Evolutionary conservation across 2,113 vertebrate species (phyloP).

Genomic region (Grammomys dolichurus): DNA sequence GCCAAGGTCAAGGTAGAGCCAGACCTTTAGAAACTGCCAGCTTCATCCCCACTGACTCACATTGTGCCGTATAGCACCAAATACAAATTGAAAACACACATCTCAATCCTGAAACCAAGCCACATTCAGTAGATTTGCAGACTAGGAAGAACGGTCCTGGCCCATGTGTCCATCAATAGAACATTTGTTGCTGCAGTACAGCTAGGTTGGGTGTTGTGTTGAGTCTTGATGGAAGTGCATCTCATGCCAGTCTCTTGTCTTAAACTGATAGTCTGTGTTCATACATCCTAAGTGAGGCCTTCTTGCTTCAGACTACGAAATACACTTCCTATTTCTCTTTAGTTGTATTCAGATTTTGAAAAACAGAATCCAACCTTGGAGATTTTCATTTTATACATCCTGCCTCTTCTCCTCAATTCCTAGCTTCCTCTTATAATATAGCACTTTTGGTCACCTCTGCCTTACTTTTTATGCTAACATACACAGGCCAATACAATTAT

Average conservation of each 20-base stretch:
- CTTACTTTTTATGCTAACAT: not conserved
- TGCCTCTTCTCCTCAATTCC: not conserved
- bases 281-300: not conserved
- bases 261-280: not conserved
- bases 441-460: not conserved
- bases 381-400: not conserved
- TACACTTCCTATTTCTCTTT: not conserved
- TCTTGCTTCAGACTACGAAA: not conserved
- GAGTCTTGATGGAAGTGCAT: not conserved
- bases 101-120: slow-evolving; percentile 14
- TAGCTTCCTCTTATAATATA: not conserved
- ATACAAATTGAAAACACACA: slow-evolving; percentile 30
- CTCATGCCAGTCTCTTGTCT: not conserved
- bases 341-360: slow-evolving; percentile 11
- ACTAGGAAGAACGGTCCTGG: not conserved
- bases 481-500: not conserved
- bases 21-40: slow-evolving; percentile 3
- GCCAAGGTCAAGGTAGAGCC: slow-evolving; percentile 2
- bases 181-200: not conserved
- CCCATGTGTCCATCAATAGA: not conserved
- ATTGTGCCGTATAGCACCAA: not conserved
- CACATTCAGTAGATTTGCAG: not conserved
- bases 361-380: not conserved
- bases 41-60: not conserved
- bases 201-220: not conserved